Percentiles rank a stretch among this genome's conserved stretches.
Conservation (phyloP, 92 coral and sea anemone species). For the Galaxea fascicularis region DNA sequence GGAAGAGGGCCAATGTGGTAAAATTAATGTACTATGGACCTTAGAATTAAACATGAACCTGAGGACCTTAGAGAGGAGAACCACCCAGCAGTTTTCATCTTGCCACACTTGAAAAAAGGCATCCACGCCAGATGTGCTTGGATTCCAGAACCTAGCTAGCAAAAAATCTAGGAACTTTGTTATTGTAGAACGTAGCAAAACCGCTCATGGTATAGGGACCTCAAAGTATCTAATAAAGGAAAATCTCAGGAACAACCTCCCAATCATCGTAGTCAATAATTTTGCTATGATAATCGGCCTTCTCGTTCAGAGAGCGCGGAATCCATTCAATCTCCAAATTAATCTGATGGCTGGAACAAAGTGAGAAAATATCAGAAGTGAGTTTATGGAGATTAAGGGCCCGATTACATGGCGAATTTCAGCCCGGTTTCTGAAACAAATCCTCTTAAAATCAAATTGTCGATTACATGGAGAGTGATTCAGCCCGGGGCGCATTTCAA, state of each 20-base stretch:
- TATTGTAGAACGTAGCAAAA: conserved; percentile 56
- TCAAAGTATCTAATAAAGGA: conserved; percentile 18
- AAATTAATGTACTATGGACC: too few species aligned
- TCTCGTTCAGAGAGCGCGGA: conserved; percentile 31
- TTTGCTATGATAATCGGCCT: conserved; percentile 9
- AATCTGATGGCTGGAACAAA: too few species aligned
- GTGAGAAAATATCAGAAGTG: too few species aligned
- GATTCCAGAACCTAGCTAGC: conserved; percentile 64
- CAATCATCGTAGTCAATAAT: conserved; percentile 50
- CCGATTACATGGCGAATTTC: too few species aligned
- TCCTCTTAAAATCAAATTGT: too few species aligned
- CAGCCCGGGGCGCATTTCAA: too few species aligned
- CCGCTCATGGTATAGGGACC: conserved; percentile 51
- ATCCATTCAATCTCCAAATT: conserved; percentile 51
- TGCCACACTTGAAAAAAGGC: too few species aligned
- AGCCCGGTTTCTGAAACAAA: too few species aligned
- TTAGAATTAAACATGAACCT: too few species aligned
- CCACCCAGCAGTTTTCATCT: too few species aligned
- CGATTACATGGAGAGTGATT: too few species aligned
- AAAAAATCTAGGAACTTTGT: conserved; percentile 43
- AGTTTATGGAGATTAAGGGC: too few species aligned
- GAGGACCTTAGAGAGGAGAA: conserved; percentile 36
- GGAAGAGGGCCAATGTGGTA: conserved; percentile 65
- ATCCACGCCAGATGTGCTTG: conserved; percentile 51
- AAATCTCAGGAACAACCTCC: conserved; percentile 20